Conservation (phyloP, 64 coral and sea anemone species). For the Montipora sp. region DNA sequence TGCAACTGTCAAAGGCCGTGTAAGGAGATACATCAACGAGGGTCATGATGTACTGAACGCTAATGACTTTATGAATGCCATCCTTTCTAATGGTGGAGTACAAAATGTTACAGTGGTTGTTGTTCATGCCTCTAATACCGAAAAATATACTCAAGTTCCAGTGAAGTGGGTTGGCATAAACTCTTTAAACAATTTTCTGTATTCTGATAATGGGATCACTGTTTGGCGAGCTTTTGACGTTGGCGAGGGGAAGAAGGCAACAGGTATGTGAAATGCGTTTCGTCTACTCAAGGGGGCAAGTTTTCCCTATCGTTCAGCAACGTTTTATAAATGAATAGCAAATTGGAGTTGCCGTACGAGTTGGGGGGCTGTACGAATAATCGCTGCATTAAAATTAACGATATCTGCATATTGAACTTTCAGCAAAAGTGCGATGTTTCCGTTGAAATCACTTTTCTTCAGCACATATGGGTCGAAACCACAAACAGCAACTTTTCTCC, state of each 20-base stretch:
- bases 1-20: neutral
- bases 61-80: neutral
- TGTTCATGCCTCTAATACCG: neutral
- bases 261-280: neutral
- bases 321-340: too few species aligned
- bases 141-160: slow-evolving; percentile 1
- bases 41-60: slow-evolving; percentile 4
- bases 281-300: too few species aligned
- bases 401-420: slow-evolving; percentile 48
- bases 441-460: slow-evolving; percentile 33
- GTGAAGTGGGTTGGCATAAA: neutral
- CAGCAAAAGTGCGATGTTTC: slow-evolving; percentile 15
- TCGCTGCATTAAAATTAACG: too few species aligned
- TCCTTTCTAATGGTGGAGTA: neutral
- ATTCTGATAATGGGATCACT: slow-evolving; percentile 18
- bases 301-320: too few species aligned
- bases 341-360: too few species aligned
- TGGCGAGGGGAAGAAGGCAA: slow-evolving; percentile 41
- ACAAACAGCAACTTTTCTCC: slow-evolving; percentile 50
- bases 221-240: slow-evolving; percentile 68
- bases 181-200: neutral
- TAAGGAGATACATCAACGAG: neutral
- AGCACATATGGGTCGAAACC: slow-evolving; percentile 30
- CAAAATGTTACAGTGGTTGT: neutral
- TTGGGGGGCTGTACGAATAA: too few species aligned